Evolutionary conservation across 1,140 invertebrate genomes (phyloP).

Genomic region (Subanguina moxae): DNA sequence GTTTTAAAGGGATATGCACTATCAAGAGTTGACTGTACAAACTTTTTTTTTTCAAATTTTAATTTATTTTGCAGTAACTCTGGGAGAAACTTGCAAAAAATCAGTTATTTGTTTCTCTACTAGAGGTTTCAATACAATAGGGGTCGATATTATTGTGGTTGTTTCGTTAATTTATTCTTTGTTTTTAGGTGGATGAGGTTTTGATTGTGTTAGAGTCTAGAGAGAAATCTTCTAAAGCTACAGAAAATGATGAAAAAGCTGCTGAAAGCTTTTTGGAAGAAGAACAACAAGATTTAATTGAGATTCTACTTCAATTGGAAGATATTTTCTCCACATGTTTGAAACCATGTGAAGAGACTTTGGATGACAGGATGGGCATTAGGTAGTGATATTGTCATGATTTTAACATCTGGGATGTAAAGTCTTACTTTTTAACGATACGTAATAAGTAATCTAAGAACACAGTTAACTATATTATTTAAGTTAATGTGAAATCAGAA

Average conservation of each 20-base stretch:
- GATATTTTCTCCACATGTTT: slow-evolving; percentile 24
- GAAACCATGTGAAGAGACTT: slow-evolving; percentile 18
- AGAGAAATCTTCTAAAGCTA: neutral
- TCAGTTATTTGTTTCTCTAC: slow-evolving; percentile 27
- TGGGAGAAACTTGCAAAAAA: slow-evolving; percentile 3
- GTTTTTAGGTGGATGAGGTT: slow-evolving; percentile 22
- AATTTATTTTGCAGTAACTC: neutral
- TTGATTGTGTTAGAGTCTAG: slow-evolving; percentile 26
- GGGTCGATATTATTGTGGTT: neutral
- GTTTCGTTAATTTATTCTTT: too few relatives aligned
- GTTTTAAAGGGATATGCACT: too few relatives aligned
- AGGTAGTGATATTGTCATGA: neutral
- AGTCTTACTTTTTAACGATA: too few relatives aligned
- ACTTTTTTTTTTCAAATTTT: neutral
- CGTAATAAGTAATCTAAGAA: too few relatives aligned
- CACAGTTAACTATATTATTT: too few relatives aligned
- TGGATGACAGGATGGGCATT: slow-evolving; percentile 13
- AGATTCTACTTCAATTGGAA: slow-evolving; percentile 28
- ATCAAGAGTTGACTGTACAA: too few relatives aligned
- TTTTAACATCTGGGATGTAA: too few relatives aligned
- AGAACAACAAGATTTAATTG: slow-evolving; percentile 15
- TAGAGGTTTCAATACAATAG: slow-evolving; percentile 23
- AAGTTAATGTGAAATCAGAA: too few relatives aligned
- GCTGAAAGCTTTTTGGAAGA: neutral
- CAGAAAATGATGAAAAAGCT: neutral